Evolutionary conservation across 2,888 invertebrate species (phyloP).

Genomic region (Ophion slaviceki): DNA sequence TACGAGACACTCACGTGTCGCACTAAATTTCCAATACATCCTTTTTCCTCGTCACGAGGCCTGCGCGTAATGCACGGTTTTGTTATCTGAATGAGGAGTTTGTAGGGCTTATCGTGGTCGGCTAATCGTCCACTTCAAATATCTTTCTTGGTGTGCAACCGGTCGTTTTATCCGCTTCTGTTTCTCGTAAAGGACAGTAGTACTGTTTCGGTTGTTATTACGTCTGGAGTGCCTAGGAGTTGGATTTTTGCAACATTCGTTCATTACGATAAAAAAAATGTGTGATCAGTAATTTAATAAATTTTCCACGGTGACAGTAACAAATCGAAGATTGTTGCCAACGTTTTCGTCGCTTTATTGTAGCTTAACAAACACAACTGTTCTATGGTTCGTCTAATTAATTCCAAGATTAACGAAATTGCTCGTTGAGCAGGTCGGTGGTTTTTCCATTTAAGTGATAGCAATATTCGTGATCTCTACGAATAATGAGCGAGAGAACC

Average conservation of each 20-base stretch:
- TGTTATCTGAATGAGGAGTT: constrained; percentile 50
- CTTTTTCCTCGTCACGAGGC: not conserved
- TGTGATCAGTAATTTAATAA: not conserved
- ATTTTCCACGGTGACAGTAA: not conserved
- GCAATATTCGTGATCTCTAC: not conserved
- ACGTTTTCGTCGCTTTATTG: not conserved
- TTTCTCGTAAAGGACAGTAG: constrained; percentile 48
- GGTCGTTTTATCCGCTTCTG: constrained; percentile 31
- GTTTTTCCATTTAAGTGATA: constrained; percentile 16
- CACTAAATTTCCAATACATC: not conserved
- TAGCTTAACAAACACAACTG: not conserved
- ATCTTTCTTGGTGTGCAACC: constrained; percentile 17
- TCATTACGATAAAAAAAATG: not conserved
- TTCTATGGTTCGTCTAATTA: not conserved
- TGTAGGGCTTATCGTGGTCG: constrained; percentile 67
- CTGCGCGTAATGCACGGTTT: constrained; percentile 5
- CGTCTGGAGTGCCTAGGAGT: constrained; percentile 1
- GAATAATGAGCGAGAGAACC: constrained; percentile 22
- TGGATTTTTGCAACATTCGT: not conserved
- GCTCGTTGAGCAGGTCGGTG: not conserved
- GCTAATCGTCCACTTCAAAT: constrained; percentile 65
- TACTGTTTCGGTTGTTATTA: constrained; percentile 23
- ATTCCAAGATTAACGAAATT: constrained; percentile 2
- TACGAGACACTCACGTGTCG: not conserved
- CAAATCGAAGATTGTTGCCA: not conserved